A percentile compares a stretch with the other conserved stretches of the same genome.
Conservation (phyloP, 2,888 invertebrate species). For the Fragum fragum region DNA sequence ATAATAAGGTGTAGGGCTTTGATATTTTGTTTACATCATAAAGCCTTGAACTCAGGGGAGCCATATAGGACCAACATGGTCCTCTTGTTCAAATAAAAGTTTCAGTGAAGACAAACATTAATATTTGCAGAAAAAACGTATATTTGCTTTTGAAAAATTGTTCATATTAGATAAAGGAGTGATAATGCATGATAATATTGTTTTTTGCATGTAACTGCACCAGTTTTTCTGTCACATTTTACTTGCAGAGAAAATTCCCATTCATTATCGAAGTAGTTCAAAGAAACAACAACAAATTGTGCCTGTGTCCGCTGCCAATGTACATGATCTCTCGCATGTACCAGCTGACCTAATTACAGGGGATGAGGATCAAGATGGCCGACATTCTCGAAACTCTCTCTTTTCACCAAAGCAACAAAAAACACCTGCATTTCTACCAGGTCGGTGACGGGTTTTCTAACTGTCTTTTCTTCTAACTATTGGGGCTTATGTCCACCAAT, state of each 20-base stretch:
- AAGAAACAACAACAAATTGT: constrained; percentile 73
- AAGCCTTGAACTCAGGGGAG: too few species aligned
- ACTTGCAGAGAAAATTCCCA: constrained; percentile 82
- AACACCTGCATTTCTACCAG: constrained; percentile 78
- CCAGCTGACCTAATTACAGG: constrained; percentile 61
- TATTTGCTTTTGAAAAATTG: too few species aligned
- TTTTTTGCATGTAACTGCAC: constrained; percentile 9
- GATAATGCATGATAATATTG: background rate
- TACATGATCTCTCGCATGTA: constrained; percentile 73
- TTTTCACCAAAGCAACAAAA: constrained; percentile 75
- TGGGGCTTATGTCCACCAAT: too few species aligned
- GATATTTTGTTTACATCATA: too few species aligned
- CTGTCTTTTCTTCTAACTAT: background rate
- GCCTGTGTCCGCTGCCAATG: constrained; percentile 73
- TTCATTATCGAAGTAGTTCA: constrained; percentile 78
- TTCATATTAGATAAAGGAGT: too few species aligned
- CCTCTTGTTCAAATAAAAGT: too few species aligned
- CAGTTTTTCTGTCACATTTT: constrained; percentile 43
- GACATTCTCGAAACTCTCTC: constrained; percentile 74
- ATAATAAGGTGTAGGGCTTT: too few species aligned
- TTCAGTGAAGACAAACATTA: too few species aligned
- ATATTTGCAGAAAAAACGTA: too few species aligned
- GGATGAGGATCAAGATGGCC: constrained; percentile 66
- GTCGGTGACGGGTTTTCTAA: constrained; percentile 69
- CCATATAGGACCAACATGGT: too few species aligned